phyloP scores from a whole-genome alignment of 2,888 invertebrate species.

The Archips crataeganus region DNA sequence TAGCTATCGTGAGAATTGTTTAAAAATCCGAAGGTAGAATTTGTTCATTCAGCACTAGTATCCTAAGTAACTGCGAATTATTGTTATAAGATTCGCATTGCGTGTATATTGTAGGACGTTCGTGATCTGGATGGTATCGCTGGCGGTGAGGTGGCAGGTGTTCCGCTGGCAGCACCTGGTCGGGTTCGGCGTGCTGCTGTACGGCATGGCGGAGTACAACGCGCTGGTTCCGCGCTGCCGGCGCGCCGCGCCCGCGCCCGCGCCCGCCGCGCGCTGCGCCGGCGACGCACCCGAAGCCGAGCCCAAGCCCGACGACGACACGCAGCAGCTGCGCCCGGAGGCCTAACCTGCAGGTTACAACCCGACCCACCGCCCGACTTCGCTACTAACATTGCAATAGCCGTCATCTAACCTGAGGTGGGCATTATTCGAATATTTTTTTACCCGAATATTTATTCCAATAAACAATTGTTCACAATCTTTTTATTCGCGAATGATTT shows the following conservation, averaged over 20 bases:
- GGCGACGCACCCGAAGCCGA: constrained; percentile 39
- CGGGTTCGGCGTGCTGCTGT: constrained; percentile 91
- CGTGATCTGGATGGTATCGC: constrained; percentile 94
- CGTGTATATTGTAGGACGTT: constrained; percentile 87
- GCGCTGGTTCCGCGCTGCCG: constrained; percentile 77
- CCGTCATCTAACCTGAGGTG: too few relatives aligned
- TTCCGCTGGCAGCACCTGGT: constrained; percentile 93
- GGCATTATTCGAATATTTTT: too few relatives aligned
- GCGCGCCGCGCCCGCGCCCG: constrained; percentile 49
- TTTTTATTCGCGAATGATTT: too few relatives aligned
- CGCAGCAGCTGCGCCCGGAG: constrained; percentile 1
- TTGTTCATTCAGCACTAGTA: too few relatives aligned
- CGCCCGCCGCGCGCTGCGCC: constrained; percentile 46
- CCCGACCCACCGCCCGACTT: background rate
- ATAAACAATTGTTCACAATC: too few relatives aligned
- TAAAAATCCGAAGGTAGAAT: too few relatives aligned
- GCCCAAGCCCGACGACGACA: constrained; percentile 17
- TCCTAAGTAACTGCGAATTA: too few relatives aligned
- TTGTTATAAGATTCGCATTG: too few relatives aligned
- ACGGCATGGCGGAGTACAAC: constrained; percentile 95
- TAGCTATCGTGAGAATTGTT: too few relatives aligned
- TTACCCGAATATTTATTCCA: too few relatives aligned
- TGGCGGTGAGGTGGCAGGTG: constrained; percentile 91
- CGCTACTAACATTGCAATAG: too few relatives aligned
- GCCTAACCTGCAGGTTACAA: background rate